phyloP scores from a whole-genome alignment of 1,140 invertebrate genomes.

The Gryllus bimaculatus region DNA sequence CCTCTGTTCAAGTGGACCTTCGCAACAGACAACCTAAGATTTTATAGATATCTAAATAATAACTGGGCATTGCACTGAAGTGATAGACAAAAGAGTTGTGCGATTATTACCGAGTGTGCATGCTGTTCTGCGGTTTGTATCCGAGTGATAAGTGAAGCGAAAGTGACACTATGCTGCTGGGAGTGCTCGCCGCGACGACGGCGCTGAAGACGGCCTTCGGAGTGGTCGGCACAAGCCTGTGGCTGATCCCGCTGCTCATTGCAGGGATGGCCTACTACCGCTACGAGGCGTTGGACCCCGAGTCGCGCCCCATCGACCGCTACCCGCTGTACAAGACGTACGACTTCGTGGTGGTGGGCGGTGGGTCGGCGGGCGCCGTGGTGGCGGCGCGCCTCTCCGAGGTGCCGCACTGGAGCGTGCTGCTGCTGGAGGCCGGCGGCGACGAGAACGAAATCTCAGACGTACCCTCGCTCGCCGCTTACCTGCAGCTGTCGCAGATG shows the following conservation, averaged over 20 bases:
- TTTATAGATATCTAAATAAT: not conserved
- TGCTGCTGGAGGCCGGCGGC: slow-evolving; percentile 84
- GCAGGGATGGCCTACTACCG: slow-evolving; percentile 72
- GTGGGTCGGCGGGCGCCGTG: slow-evolving; percentile 86
- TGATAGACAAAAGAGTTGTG: not conserved
- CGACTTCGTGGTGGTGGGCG: slow-evolving; percentile 81
- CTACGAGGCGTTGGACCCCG: slow-evolving; percentile 71
- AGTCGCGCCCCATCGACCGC: slow-evolving; percentile 54
- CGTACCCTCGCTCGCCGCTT: slow-evolving; percentile 77
- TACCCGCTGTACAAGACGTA: slow-evolving; percentile 53
- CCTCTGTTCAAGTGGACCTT: not conserved
- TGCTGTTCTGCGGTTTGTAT: not conserved
- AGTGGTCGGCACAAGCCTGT: slow-evolving; percentile 60
- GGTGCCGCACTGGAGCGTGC: slow-evolving; percentile 45
- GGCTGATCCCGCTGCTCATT: slow-evolving; percentile 71
- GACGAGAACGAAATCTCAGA: slow-evolving; percentile 86
- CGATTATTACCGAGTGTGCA: not conserved
- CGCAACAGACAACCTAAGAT: not conserved
- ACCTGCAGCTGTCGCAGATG: slow-evolving; percentile 74
- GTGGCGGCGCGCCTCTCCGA: slow-evolving; percentile 84
- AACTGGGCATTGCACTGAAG: not conserved
- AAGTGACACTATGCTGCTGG: slow-evolving; percentile 53
- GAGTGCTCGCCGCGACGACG: slow-evolving; percentile 58
- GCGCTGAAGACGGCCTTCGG: slow-evolving; percentile 63
- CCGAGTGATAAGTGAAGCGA: too few species aligned